Conservation (phyloP, 1,140 invertebrate genomes). For the Atta texana region DNA sequence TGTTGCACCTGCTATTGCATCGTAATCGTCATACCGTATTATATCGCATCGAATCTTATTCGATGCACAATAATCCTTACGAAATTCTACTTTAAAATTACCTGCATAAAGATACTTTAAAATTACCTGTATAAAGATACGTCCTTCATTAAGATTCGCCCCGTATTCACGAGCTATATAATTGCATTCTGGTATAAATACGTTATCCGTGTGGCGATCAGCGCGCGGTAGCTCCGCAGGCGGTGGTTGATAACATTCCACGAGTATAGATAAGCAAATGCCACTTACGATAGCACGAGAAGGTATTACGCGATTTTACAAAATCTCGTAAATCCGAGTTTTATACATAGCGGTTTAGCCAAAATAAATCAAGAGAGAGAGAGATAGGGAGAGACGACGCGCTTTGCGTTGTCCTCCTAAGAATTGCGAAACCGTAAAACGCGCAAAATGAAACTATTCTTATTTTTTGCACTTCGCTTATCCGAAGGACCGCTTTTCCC, state of each 20-base stretch:
- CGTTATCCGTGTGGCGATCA: constrained; percentile 40
- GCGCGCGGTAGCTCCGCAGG: not conserved
- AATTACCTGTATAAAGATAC: constrained; percentile 27
- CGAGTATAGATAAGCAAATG: constrained; percentile 44
- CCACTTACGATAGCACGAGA: not conserved
- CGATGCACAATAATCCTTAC: constrained; percentile 69
- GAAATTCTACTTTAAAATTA: constrained; percentile 63
- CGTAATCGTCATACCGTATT: not conserved
- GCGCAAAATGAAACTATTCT: not conserved
- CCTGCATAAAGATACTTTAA: constrained; percentile 50
- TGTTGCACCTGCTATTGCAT: constrained; percentile 35
- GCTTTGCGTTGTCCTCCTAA: not conserved
- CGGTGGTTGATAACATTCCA: constrained; percentile 48
- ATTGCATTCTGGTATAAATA: constrained; percentile 47
- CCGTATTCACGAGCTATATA: not conserved
- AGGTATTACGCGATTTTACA: constrained; percentile 20
- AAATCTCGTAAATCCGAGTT: constrained; percentile 50
- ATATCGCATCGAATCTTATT: constrained; percentile 52
- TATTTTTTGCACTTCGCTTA: constrained; percentile 51
- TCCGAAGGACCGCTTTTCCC: constrained; percentile 6
- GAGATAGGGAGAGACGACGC: not conserved
- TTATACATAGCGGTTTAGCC: constrained; percentile 22
- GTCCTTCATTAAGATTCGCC: not conserved
- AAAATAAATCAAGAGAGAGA: not conserved
- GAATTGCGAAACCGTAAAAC: constrained; percentile 28